Conservation (phyloP, 2,888 invertebrate species). For the Troides helena region DNA sequence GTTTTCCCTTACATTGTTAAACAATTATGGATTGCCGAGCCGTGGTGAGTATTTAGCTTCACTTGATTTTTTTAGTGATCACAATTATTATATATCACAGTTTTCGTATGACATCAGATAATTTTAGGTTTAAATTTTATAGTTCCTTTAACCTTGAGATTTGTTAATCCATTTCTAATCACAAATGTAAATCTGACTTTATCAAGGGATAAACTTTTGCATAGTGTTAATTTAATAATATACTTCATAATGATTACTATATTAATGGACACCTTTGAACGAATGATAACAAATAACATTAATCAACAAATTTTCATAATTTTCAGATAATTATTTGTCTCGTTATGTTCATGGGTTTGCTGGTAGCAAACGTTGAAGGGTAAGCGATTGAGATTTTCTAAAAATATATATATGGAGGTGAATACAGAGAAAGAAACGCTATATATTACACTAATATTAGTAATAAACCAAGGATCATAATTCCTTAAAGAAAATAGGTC, state of each 20-base stretch:
- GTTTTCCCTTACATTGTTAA: slow-evolving; percentile 67
- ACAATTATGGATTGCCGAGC: slow-evolving; percentile 65
- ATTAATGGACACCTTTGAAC: neutral
- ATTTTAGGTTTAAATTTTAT: too few species aligned
- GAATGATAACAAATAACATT: neutral
- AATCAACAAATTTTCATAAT: neutral
- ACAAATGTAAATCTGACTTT: too few species aligned
- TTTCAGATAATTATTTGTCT: slow-evolving; percentile 57
- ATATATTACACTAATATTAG: too few species aligned
- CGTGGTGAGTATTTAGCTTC: slow-evolving; percentile 59
- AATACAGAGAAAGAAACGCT: too few species aligned
- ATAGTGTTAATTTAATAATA: neutral
- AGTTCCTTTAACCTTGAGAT: too few species aligned
- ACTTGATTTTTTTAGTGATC: slow-evolving; percentile 17
- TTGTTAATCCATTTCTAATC: too few species aligned
- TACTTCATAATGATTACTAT: neutral
- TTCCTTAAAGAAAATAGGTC: too few species aligned
- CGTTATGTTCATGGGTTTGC: slow-evolving; percentile 44
- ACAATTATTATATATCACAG: neutral
- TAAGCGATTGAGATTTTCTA: slow-evolving; percentile 37
- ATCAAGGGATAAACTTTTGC: too few species aligned
- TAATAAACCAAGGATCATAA: too few species aligned
- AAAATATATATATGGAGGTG: neutral
- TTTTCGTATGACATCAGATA: neutral
- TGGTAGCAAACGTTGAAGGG: slow-evolving; percentile 50